These are phyloP conservation scores for Eulemur albifrons DNA, from an alignment of 2,797 vertebrate genomes.

Conservation along the genomic window DNA sequence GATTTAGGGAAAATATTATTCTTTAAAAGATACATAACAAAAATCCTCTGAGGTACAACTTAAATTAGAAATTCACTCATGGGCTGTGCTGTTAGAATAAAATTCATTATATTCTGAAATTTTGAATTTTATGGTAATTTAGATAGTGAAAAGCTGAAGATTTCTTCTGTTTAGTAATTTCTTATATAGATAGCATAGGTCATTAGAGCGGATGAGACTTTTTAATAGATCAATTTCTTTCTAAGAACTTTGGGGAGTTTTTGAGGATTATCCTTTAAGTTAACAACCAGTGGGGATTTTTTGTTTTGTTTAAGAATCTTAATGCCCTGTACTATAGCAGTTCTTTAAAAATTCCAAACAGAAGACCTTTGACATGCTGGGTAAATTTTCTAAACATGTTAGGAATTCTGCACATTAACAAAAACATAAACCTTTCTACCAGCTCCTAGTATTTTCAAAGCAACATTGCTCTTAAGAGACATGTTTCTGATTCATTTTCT, in stretches of 20 bases:
- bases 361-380: not conserved
- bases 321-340: not conserved
- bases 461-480: not conserved
- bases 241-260: not conserved
- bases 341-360: slow-evolving; percentile 1
- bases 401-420: not conserved
- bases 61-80: not conserved
- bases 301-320: not conserved
- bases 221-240: not conserved
- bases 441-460: slow-evolving; percentile 25
- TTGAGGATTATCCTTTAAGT: not conserved
- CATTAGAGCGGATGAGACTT: not conserved
- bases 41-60: not conserved
- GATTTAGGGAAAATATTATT: slow-evolving; percentile 9
- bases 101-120: not conserved
- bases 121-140: slow-evolving; percentile 34
- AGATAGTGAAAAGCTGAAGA: not conserved
- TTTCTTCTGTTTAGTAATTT: not conserved
- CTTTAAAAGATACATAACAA: not conserved
- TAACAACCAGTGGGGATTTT: not conserved
- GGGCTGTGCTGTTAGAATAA: not conserved
- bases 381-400: slow-evolving; percentile 15
- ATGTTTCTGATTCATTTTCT: not conserved
- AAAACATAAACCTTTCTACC: slow-evolving; percentile 3
- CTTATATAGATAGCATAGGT: not conserved